Conservation (phyloP, 1,140 invertebrate genomes). For the Akabosia matsudoensis region DNA sequence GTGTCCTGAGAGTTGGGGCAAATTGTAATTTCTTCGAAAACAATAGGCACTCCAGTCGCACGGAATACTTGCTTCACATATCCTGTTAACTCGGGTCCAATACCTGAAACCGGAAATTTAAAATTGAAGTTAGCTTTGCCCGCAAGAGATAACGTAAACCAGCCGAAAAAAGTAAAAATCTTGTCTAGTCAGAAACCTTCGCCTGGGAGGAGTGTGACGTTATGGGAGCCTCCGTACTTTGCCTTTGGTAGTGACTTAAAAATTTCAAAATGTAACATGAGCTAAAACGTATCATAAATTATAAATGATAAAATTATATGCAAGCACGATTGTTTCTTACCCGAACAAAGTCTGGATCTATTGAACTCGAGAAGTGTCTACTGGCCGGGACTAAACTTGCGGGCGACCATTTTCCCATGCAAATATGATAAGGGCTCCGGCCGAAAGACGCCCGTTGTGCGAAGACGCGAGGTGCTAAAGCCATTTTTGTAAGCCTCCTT, state of each 20-base stretch:
- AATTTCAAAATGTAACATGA: too few species aligned
- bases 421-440: too few species aligned
- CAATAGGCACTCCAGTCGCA: conserved; percentile 60
- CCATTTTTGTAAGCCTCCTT: too few species aligned
- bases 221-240: conserved; percentile 61
- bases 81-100: conserved; percentile 61
- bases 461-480: too few species aligned
- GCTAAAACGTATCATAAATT: too few species aligned
- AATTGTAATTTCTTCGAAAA: conserved; percentile 62
- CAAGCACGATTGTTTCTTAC: too few species aligned
- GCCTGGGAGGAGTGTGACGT: conserved; percentile 60
- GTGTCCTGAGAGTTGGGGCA: conserved; percentile 54
- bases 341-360: too few species aligned
- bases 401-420: too few species aligned
- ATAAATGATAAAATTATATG: too few species aligned
- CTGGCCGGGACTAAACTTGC: too few species aligned
- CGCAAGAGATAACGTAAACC: neutral
- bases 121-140: neutral
- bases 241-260: conserved; percentile 40
- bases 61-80: conserved; percentile 59
- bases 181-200: conserved; percentile 31
- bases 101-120: conserved; percentile 50
- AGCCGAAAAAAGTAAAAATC: neutral
- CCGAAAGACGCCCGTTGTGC: too few species aligned
- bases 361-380: too few species aligned